phyloP scores from a whole-genome alignment of 2,113 vertebrate species.

The Ginglymostoma cirratum region DNA sequence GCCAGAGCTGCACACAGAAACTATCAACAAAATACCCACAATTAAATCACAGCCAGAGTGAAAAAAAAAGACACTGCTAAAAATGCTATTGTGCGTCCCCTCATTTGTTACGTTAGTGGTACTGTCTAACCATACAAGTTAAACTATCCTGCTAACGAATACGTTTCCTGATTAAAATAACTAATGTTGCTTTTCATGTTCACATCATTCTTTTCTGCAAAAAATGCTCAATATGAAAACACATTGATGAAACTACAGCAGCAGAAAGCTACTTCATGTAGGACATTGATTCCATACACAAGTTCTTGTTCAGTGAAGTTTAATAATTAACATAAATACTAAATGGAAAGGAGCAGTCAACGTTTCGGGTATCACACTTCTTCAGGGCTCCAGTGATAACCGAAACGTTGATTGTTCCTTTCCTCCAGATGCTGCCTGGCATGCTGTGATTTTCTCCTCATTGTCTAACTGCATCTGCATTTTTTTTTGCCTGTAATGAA shows the following conservation, averaged over 20 bases:
- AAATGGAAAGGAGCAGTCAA: too few relatives aligned
- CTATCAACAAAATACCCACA: background rate
- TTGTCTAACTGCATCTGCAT: too few relatives aligned
- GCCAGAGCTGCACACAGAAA: background rate
- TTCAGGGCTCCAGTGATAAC: too few relatives aligned
- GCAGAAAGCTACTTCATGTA: background rate
- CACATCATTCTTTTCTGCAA: background rate
- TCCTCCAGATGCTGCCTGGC: too few relatives aligned
- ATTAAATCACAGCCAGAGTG: background rate
- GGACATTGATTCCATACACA: background rate
- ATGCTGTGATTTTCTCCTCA: too few relatives aligned
- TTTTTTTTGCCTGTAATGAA: background rate
- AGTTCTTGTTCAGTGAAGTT: background rate
- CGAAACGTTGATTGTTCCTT: too few relatives aligned
- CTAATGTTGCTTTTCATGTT: background rate
- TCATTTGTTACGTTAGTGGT: background rate
- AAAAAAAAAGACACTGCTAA: background rate
- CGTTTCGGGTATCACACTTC: too few relatives aligned
- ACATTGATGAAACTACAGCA: background rate
- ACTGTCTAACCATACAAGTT: background rate
- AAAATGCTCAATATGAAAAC: background rate
- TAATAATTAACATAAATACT: background rate
- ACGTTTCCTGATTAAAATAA: background rate
- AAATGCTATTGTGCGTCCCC: background rate
- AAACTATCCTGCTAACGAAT: background rate